Base-by-base conservation (phyloP, 2,797 vertebrate species). In the Cyclopterus lumpus region DNA sequence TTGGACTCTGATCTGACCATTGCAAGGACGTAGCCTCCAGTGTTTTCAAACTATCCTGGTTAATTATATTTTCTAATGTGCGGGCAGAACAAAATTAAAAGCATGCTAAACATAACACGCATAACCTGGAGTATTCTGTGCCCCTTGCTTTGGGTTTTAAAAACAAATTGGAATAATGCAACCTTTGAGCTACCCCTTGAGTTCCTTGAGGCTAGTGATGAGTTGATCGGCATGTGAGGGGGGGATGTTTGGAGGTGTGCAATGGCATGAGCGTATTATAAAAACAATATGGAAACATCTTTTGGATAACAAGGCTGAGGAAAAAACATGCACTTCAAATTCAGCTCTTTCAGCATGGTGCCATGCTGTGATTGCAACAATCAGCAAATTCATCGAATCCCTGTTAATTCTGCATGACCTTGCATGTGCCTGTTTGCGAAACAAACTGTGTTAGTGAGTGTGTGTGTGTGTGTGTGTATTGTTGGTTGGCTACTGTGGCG, bases 1-100 rank as follows among this genome's bases (percentile, higher is more conserved):
- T 22, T 81, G 82, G 76, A 90, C 85, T 84, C 88, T 82, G 86
- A 88, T 85, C 75, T 77, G 85, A 91, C 86, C 85, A 81, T 32
- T 77, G 88, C 87, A 84, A 85, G 86, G 85, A 90, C 86, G 53
- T 90, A 91, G 88, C 92, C 93, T 89, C 90, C 83, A 94, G 92
- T 93, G 84, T 83, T 93, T 91, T 82, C 75, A 84, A 88, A 84
- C 74, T 74, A 87, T 86, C 44, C 79, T 66, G 62, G 65, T 83
- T 92, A 94, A 93, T 95, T 92, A 92, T 91, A 84, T 90, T 89
- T 92, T 88, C 82, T 86, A 87, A 90, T 91, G 84, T 89, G 81
- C 63, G 16, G 78, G 79, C 77, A 63, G 81, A 87, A 86, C 78
- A 12, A 85, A 93, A 94, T 94, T 89, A 90, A 86, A 93, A 85